Conservation (phyloP, 2,797 vertebrate genomes). For the Enoplosus armatus region DNA sequence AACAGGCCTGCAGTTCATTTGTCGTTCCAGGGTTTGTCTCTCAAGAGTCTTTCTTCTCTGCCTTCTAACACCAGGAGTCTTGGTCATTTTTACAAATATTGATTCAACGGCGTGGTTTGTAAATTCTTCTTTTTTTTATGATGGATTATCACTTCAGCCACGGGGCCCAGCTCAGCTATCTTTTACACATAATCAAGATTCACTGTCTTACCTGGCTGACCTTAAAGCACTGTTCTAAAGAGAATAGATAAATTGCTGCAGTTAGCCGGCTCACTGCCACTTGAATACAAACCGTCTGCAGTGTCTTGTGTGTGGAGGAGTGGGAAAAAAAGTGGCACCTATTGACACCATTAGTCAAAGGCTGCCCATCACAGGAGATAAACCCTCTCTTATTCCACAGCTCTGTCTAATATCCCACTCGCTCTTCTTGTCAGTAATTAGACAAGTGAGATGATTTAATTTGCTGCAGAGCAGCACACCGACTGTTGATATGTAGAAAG, state of each 20-base stretch:
- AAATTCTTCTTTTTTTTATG: constrained; percentile 23
- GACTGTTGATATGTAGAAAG: constrained; percentile 54
- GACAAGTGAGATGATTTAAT: constrained; percentile 79
- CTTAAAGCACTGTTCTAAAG: constrained; percentile 62
- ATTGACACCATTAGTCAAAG: constrained; percentile 64
- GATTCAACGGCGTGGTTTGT: constrained; percentile 47
- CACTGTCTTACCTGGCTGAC: constrained; percentile 67
- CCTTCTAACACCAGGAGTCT: constrained; percentile 6
- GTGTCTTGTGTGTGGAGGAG: constrained; percentile 28
- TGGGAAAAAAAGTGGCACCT: constrained; percentile 29
- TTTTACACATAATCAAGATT: constrained; percentile 65
- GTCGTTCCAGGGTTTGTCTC: constrained; percentile 29
- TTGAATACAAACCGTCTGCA: constrained; percentile 67
- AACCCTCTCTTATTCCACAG: constrained; percentile 47
- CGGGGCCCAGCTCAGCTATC: constrained; percentile 35
- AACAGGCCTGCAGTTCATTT: constrained; percentile 32
- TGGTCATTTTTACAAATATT: constrained; percentile 50
- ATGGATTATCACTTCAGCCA: constrained; percentile 52
- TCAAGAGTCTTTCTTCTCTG: constrained; percentile 13
- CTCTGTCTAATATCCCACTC: constrained; percentile 51
- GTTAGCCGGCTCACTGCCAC: constrained; percentile 53
- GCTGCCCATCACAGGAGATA: constrained; percentile 63
- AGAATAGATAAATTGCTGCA: constrained; percentile 73
- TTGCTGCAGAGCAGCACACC: constrained; percentile 63
- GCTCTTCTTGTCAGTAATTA: constrained; percentile 74